Evolutionary conservation across 2,797 vertebrate genomes (phyloP), one percentile per base, ranked within the genome.

Genomic region (Lophius americanus): DNA sequence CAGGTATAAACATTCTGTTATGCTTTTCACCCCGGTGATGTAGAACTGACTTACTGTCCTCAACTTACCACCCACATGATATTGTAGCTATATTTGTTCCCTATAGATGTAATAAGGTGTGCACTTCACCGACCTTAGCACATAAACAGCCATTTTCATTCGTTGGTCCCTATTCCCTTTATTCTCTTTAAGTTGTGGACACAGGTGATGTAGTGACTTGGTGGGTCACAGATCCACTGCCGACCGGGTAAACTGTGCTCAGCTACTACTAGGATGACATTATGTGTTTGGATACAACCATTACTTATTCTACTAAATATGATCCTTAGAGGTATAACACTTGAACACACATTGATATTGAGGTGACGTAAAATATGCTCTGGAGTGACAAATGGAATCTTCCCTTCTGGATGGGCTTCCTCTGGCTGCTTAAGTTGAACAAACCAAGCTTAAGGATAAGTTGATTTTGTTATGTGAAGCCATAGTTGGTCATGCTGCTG

Each of bases 391-490:
- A 68, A 5, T 35, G 37, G 68, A 13, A 6, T 62, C 61, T 73
- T 58, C 6, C 37, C 69, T 49, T 50, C 12, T 43, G 38, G 4
- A 42, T 62, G 13, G 12, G 14, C 7, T 5, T 67, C 33, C 52
- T 64, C 33, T 12, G 10, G 66, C 48, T 52, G 41, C 62, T 59
- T 38, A 61, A 79, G 68, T 51, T 33, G 62, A 74, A 56, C 60
- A 72, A 78, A 64, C 43, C 9, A 23, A 69, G 55, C 41, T 1
- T 49, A 35, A 57, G 66, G 54, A 65, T 43, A 12, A 6, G 39
- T 68, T 60, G 41, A 52, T 69, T 78, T 23, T 60, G 54, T 54
- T 43, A 51, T 63, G 52, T 80, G 85, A 58, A 62, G 60, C n/a
- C 53, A 1, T 11, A 23, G 37, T 35, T 13, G 9, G 53, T 44